Evolutionary conservation across 2,797 vertebrate genomes (phyloP).

Genomic region (Ptychadena robeensis): DNA sequence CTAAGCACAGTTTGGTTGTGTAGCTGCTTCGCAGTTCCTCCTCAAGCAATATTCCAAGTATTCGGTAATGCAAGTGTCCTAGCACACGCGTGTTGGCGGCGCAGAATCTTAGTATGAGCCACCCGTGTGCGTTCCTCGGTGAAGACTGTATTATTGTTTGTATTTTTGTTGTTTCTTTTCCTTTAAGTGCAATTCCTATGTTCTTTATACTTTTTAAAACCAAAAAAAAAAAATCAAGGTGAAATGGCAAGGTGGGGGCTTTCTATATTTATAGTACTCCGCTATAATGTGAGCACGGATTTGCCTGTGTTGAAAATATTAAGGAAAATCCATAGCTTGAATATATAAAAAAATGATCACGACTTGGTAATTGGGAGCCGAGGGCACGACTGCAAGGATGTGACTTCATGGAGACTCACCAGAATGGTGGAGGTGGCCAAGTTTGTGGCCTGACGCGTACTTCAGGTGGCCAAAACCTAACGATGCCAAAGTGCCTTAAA

Average conservation of each 20-base stretch:
- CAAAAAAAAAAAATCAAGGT: conserved; percentile 31
- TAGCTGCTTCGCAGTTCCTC: neutral
- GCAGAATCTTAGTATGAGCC: neutral
- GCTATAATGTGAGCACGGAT: neutral
- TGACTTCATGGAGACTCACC: neutral
- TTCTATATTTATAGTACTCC: neutral
- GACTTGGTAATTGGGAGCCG: neutral
- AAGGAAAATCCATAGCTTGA: neutral
- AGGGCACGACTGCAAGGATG: neutral
- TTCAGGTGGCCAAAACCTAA: neutral
- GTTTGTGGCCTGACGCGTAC: neutral
- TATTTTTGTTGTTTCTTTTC: neutral
- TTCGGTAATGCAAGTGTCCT: neutral
- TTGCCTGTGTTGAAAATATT: neutral
- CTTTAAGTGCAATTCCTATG: conserved; percentile 55
- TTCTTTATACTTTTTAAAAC: conserved; percentile 50
- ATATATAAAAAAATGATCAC: neutral
- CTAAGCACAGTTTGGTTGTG: neutral
- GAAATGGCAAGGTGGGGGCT: neutral
- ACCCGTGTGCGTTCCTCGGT: neutral
- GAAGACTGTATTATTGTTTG: conserved; percentile 20
- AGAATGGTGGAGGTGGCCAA: neutral
- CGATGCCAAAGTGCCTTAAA: neutral
- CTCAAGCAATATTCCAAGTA: neutral
- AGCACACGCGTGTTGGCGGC: neutral